Evolutionary conservation across 2,797 vertebrate genomes (phyloP), one percentile per base, ranked within the genome.

Genomic region (Muscicapa comitata): DNA sequence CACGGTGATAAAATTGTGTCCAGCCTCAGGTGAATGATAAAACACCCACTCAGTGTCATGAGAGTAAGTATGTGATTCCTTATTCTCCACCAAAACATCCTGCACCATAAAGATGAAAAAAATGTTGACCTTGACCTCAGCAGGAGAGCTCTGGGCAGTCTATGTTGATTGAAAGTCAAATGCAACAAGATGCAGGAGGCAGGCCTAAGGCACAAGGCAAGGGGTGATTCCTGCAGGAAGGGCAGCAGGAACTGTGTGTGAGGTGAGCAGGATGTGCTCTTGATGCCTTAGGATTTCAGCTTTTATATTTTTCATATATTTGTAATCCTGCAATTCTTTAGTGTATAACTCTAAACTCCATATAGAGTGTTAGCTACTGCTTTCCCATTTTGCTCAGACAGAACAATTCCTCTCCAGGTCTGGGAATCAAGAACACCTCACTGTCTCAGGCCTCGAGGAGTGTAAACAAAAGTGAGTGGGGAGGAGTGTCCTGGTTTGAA

Each of bases 221-320:
- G n/a, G 15, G 37, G 3, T 50, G 16, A 31, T 10, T 16, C 47
- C 72, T 9, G 10, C 29, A 59, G 57, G 40, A 21, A 42, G 45
- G n/a, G n/a, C 2, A 2, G 18, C 28, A 17, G 26, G n/a, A 50
- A 28, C 45, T 18, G 20, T 14, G 11, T 11, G 28, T 5, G 51
- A 45, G 33, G 18, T 0, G 1, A 29, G 24, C 9, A 31, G n/a
- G 14, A 20, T 1, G 3, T 11, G 21, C 71, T 37, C 38, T 21
- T 16, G 13, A 33, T 43, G 38, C 51, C 38, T 33, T 54, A 16
- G 17, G 29, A n/a, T 40, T 33, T 42, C 12, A 71, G 13, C 38
- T 21, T 55, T 33, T 55, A 28, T 13, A 9, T 33, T 43, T 28
- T 71, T 43, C 24, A 33, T 71, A 3, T 55, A 43, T 55, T 54